Evolutionary conservation across 1,140 invertebrate species (phyloP).

Genomic region (Drosophila sp.): DNA sequence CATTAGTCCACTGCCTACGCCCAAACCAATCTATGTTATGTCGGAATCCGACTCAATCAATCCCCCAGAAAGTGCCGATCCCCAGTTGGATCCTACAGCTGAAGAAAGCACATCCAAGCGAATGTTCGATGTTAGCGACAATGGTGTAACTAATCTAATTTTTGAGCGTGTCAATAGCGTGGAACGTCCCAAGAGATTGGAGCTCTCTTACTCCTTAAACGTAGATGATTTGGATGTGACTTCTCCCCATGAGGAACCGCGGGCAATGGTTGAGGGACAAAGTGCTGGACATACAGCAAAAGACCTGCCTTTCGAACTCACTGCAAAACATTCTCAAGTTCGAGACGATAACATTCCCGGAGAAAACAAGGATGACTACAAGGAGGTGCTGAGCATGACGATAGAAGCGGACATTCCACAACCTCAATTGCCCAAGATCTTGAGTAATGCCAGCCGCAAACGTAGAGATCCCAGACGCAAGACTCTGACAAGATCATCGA

Average conservation of each 20-base stretch:
- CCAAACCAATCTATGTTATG: slow-evolving; percentile 36
- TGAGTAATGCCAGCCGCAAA: slow-evolving; percentile 53
- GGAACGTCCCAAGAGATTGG: slow-evolving; percentile 73
- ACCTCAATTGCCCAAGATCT: slow-evolving; percentile 13
- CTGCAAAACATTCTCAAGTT: slow-evolving; percentile 20
- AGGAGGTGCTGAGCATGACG: slow-evolving; percentile 71
- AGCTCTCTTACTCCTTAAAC: slow-evolving; percentile 73
- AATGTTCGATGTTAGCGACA: slow-evolving; percentile 65
- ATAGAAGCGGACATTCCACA: slow-evolving; percentile 40
- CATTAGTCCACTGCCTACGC: slow-evolving; percentile 64
- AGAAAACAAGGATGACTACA: slow-evolving; percentile 75
- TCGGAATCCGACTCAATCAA: slow-evolving; percentile 31
- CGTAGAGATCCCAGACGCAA: slow-evolving; percentile 70
- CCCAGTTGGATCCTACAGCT: slow-evolving; percentile 3
- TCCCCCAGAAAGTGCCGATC: slow-evolving; percentile 12
- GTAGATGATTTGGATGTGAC: slow-evolving; percentile 60
- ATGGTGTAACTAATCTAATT: slow-evolving; percentile 83
- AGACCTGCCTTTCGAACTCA: neutral
- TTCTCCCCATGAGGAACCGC: slow-evolving; percentile 24
- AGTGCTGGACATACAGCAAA: slow-evolving; percentile 31
- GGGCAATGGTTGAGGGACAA: slow-evolving; percentile 44
- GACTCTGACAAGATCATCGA: slow-evolving; percentile 71
- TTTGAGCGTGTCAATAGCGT: slow-evolving; percentile 82
- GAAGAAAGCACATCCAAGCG: neutral
- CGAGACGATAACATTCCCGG: slow-evolving; percentile 72